These are phyloP conservation scores for Calyptommatus sinebrachiatus DNA, from an alignment of 2,113 vertebrate species.

Conservation along the genomic window DNA sequence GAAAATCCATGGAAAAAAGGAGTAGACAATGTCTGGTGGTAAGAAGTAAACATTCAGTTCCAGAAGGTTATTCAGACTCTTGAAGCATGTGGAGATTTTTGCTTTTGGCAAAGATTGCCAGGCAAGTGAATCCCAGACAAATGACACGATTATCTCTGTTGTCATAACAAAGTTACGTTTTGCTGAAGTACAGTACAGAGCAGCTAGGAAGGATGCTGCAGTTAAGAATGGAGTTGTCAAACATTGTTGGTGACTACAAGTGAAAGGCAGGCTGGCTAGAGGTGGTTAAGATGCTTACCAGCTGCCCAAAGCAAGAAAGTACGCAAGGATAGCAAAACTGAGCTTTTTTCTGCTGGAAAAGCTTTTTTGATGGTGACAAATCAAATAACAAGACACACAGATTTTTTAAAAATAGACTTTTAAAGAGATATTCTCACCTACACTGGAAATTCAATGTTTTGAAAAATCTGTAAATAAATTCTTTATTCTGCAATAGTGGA, in stretches of 20 bases:
- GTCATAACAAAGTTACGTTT: conserved; percentile 16
- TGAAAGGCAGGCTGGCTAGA: conserved; percentile 64
- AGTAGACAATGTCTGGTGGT: not conserved
- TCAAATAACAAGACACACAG: not conserved
- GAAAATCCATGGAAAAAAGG: not conserved
- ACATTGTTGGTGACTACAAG: conserved; percentile 64
- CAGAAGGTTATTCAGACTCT: not conserved
- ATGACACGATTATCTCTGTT: not conserved
- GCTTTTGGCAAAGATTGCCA: not conserved
- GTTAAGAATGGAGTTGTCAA: conserved; percentile 71
- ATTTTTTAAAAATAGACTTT: conserved; percentile 11
- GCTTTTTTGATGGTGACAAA: conserved; percentile 18
- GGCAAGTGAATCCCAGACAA: not conserved
- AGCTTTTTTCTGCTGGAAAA: conserved; percentile 32
- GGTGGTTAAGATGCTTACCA: conserved; percentile 67
- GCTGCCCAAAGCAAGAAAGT: conserved; percentile 57
- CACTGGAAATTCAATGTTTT: not conserved
- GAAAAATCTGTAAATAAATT: not conserved
- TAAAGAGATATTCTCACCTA: not conserved
- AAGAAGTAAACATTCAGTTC: not conserved
- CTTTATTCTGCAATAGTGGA: not conserved
- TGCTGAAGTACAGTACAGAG: conserved; percentile 68
- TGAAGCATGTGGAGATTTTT: conserved; percentile 25
- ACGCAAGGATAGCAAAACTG: not conserved
- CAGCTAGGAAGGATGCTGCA: conserved; percentile 50